Percentiles rank a stretch among this genome's conserved stretches.
phyloP scores from a whole-genome alignment of 2,797 vertebrate genomes.

The Lophura swinhoii region DNA sequence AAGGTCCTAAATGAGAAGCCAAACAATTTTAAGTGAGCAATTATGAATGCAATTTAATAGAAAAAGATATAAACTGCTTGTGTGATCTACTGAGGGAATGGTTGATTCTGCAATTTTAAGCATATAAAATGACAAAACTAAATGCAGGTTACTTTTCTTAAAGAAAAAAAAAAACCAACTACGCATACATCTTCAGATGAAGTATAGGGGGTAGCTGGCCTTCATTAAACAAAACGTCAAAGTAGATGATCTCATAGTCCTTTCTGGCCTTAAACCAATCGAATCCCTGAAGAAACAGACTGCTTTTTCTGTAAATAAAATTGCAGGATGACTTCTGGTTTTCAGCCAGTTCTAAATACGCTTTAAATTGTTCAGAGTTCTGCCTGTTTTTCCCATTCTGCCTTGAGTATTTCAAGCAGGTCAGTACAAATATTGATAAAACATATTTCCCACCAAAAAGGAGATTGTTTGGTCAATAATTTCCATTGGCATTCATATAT shows the following conservation, averaged over 20 bases:
- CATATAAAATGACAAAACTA: not conserved
- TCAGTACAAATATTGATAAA: constrained; percentile 38
- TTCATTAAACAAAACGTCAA: not conserved
- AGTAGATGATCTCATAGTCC: not conserved
- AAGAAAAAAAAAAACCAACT: not conserved
- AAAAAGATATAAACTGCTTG: not conserved
- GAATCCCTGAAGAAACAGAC: constrained; percentile 3
- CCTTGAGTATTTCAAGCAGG: constrained; percentile 12
- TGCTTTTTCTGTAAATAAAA: not conserved
- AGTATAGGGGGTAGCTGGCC: not conserved
- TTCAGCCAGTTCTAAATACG: constrained; percentile 27
- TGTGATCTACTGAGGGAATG: not conserved
- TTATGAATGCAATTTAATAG: not conserved
- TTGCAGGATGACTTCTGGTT: not conserved
- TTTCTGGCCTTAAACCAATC: constrained; percentile 17
- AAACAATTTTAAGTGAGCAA: not conserved
- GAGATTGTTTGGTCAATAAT: constrained; percentile 20
- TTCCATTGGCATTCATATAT: constrained; percentile 1
- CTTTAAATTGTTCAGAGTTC: constrained; percentile 15
- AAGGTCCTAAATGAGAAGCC: not conserved
- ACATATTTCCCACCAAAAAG: constrained; percentile 45
- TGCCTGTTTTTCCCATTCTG: constrained; percentile 7
- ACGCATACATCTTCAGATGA: not conserved
- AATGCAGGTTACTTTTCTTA: not conserved
- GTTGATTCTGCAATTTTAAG: not conserved